Percentiles rank a stretch among this genome's conserved stretches.
These are phyloP conservation scores for Sebastes matsubarae DNA, from an alignment of 2,797 vertebrate genomes.

Conservation along the genomic window DNA sequence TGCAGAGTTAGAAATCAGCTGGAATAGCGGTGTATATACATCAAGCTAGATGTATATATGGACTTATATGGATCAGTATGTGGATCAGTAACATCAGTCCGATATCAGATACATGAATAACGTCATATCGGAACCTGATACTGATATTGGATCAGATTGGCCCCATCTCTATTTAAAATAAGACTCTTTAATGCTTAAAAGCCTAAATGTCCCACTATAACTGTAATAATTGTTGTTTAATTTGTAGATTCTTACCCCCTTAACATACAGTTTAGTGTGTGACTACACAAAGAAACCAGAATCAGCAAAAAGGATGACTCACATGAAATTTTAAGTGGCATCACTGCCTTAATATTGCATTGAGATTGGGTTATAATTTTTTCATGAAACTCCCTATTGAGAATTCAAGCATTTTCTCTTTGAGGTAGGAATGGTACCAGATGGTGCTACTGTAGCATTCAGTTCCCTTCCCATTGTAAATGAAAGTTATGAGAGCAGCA, in stretches of 20 bases:
- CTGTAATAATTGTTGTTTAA: neutral
- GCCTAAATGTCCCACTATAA: neutral
- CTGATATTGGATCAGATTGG: too few relatives aligned
- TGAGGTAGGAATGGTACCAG: slow-evolving; percentile 3
- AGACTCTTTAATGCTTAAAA: neutral
- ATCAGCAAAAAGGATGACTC: neutral
- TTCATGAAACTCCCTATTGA: neutral
- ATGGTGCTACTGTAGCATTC: neutral
- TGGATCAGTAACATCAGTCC: too few relatives aligned
- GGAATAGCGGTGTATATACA: too few relatives aligned
- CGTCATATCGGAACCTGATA: too few relatives aligned
- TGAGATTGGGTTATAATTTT: neutral
- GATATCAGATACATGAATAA: too few relatives aligned
- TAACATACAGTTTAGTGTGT: neutral
- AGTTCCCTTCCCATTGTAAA: neutral
- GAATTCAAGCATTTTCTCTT: slow-evolving; percentile 1
- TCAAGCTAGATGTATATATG: too few relatives aligned
- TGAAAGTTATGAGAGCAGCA: slow-evolving; percentile 19
- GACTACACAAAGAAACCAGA: neutral
- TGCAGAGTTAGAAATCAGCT: too few relatives aligned
- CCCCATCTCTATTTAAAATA: too few relatives aligned
- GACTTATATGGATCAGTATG: too few relatives aligned
- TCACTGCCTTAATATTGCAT: neutral
- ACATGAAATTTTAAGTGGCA: neutral
- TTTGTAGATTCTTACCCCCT: neutral